These are phyloP conservation scores for Donacobius atricapilla DNA, from an alignment of 2,113 vertebrate genomes.

Conservation along the genomic window DNA sequence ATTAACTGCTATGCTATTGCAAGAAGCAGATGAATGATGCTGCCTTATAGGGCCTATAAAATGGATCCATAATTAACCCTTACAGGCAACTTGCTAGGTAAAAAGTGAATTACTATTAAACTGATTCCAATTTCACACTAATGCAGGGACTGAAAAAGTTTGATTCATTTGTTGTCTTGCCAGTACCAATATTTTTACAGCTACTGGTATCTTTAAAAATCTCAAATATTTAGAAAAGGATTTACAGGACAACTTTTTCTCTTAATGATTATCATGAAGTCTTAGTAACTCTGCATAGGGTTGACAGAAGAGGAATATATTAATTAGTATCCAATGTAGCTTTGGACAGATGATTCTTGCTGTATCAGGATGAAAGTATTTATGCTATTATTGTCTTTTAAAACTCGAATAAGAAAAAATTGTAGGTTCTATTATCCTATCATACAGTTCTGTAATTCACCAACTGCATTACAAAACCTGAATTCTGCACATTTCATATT, in stretches of 20 bases:
- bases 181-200: background rate
- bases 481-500: background rate
- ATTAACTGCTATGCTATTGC: background rate
- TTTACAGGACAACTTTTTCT: background rate
- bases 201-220: background rate
- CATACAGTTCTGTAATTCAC: background rate
- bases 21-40: background rate
- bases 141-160: background rate
- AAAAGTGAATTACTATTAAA: background rate
- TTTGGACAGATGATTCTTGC: background rate
- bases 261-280: background rate
- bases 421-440: background rate
- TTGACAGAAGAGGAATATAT: background rate
- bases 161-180: background rate
- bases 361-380: background rate
- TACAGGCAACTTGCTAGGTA: background rate
- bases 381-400: background rate
- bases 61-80: background rate
- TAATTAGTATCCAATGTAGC: background rate
- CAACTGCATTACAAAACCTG: background rate
- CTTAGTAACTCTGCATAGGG: background rate
- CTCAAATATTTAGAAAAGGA: background rate
- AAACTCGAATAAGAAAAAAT: background rate
- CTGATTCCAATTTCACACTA: background rate
- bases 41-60: background rate